Evolutionary conservation across 1,140 invertebrate genomes (phyloP), one percentile per base, ranked within the genome.

Genomic region (Gryllus bimaculatus): DNA sequence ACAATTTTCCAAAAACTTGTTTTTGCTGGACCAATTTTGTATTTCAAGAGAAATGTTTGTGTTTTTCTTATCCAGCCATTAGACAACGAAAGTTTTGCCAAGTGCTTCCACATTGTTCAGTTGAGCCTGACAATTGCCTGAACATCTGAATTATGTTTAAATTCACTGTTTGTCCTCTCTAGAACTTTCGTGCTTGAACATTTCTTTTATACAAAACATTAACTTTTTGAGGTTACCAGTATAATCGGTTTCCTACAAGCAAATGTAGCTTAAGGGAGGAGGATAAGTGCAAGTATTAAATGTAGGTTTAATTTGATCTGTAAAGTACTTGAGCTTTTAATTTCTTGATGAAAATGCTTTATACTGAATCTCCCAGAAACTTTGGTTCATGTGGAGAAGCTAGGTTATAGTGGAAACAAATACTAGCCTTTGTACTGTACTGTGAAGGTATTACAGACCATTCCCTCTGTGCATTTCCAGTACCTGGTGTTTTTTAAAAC

Each of bases 61-160:
- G 48, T 77, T 77, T 75, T 77, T 77, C 76, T 48, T 48, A 49
- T 77, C 76, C 48, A 20, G 76, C 76, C 75, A 8, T 77, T 77
- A 77, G 48, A 77, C 76, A 77, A 77, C 76, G 76, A 77, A 77
- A 1, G 76, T 77, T 10, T 48, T 77, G 48, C 47, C 76, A 49
- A 77, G 76, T 77, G 76, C 76, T 77, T 77, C 76, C 76, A 54
- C 76, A 54, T 77, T 66, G 54, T 66, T 66, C 54, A 66, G 54
- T 66, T 66, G 54, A 66, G 54, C 54, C 54, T 66, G 54, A 66
- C 54, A 39, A 39, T 39, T 66, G 18, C 54, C 54, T 66, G 54
- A 66, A 66, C 10, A 18, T 66, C 10, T 13, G 10, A 18, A 66
- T 66, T 66, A 13, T 66, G 54, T 66, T 66, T 66, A 2, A 66